phyloP scores from a whole-genome alignment of 2,797 vertebrate species.

The Galago senegalensis region DNA sequence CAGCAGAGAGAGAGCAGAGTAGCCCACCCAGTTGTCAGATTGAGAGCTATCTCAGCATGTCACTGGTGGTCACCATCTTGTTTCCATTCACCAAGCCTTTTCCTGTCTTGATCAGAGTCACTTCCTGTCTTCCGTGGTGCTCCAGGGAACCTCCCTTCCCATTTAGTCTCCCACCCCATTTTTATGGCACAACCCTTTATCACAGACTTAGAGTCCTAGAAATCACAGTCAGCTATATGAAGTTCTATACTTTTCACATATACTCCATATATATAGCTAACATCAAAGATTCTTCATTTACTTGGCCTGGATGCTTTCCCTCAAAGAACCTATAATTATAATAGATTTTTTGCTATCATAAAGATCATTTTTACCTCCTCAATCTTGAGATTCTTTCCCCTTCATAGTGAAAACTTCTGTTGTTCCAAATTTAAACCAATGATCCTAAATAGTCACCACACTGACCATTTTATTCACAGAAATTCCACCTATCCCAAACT shows the following conservation, averaged over 20 bases:
- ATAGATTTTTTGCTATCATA: constrained; percentile 22
- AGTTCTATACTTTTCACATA: neutral
- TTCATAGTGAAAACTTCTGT: neutral
- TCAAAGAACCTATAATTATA: constrained; percentile 30
- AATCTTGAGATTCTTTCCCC: constrained; percentile 1
- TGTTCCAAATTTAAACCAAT: constrained; percentile 48
- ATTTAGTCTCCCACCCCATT: neutral
- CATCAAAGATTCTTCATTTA: neutral
- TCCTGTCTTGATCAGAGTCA: neutral
- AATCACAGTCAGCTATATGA: neutral
- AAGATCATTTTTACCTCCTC: neutral
- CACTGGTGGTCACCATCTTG: neutral
- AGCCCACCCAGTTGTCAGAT: neutral
- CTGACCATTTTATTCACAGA: neutral
- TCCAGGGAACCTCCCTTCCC: neutral
- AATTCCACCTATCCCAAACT: constrained; percentile 15
- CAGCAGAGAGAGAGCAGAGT: neutral
- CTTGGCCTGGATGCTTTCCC: neutral
- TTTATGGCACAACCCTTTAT: neutral
- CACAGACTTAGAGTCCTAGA: neutral
- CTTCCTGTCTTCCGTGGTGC: neutral
- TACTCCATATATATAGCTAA: neutral
- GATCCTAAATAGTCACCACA: neutral
- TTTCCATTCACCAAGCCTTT: neutral
- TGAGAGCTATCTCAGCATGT: neutral